phyloP scores from a whole-genome alignment of 2,797 vertebrate species.

The Cheirogaleus major region DNA sequence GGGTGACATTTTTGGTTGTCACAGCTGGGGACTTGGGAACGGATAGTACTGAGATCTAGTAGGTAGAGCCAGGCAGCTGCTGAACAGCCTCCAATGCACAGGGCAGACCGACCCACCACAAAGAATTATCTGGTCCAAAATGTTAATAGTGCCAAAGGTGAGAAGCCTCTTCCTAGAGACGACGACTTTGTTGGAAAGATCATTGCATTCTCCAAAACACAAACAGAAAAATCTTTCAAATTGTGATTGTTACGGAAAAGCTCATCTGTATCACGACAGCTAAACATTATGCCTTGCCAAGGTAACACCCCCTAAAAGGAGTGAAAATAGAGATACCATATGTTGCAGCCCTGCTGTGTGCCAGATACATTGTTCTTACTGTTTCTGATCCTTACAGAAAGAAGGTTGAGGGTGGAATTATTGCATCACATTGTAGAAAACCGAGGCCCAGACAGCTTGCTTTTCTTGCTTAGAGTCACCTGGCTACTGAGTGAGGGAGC shows the following conservation, averaged over 20 bases:
- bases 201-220: neutral
- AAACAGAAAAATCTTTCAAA: neutral
- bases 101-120: fast-evolving
- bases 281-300: neutral
- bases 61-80: neutral
- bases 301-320: neutral
- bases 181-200: neutral
- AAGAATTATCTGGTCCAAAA: neutral
- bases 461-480: neutral
- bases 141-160: neutral
- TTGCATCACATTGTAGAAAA: fast-evolving
- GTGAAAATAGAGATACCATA: fast-evolving
- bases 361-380: neutral
- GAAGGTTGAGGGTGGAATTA: fast-evolving
- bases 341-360: neutral
- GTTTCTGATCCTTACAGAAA: neutral
- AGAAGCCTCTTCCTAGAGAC: neutral
- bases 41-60: fast-evolving
- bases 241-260: neutral
- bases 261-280: neutral
- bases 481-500: no score
- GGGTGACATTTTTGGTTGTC: neutral
- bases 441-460: neutral
- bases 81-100: fast-evolving
- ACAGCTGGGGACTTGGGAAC: neutral